Base-by-base conservation (phyloP, 2,797 vertebrate genomes). In the Acanthornis magna region DNA sequence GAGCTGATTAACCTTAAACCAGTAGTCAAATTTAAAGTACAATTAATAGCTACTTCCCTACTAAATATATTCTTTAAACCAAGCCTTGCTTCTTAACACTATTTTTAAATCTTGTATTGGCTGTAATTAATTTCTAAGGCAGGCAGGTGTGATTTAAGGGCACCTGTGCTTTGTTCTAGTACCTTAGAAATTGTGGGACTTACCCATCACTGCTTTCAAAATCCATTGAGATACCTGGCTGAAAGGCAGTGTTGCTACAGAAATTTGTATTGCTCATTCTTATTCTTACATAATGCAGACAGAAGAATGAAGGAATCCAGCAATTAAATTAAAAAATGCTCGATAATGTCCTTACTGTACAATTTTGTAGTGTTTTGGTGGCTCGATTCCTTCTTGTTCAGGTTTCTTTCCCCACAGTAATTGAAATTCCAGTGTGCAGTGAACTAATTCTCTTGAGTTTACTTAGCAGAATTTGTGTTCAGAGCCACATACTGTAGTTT, bases 381-480 rank as follows among this genome's bases (percentile, higher is more conserved):
- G 16, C 50, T 89, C 7, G 0, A 55, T 40, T 76, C n/a, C 32
- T 72, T 89, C 74, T 80, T 90, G 17, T 53, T 96, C 79, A 74
- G 53, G 40, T 27, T 60, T 74, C 90, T 92, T 94, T 89, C 43
- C 72, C 50, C 72, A 87, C 23, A 91, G 32, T 91, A 93, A 93
- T 54, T 95, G 53, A 66, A 93, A 95, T 96, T 92, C 81, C 89
- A 93, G 66, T 57, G 34, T 89, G 91, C 32, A 79, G 75, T 84
- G 66, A 96, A 89, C 30, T 78, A 93, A 89, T 78, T 96, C 92
- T 91, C 93, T 38, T 42, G 92, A 95, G 92, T 91, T 96, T 94
- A 89, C 88, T 95, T 94, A 93, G 85, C 51, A 85, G 67, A 63
- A 86, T 96, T 96, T 97, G 57, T 82, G 94, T 92, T 92, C 88